Conservation (phyloP, 2,888 invertebrate genomes). For the Dyspetes luteomarginatus region DNA sequence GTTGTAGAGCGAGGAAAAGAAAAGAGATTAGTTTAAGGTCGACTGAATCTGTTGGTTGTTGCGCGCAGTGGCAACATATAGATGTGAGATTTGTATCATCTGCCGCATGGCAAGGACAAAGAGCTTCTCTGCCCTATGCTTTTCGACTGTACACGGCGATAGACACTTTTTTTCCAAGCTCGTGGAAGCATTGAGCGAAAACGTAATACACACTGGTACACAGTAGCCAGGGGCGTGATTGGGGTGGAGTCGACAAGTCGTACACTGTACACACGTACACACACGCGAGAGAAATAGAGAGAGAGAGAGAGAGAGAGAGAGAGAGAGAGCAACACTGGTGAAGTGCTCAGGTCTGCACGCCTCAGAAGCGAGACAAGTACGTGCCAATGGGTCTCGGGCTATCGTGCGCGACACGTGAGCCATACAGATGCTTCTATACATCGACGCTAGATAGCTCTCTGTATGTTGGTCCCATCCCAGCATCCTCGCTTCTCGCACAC, state of each 20-base stretch:
- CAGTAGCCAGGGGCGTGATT: constrained; percentile 34
- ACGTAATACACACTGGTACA: constrained; percentile 17
- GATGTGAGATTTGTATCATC: constrained; percentile 39
- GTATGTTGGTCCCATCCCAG: constrained; percentile 12
- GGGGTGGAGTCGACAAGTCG: constrained; percentile 37
- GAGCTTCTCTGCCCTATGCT: constrained; percentile 17
- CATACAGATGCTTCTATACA: constrained; percentile 32
- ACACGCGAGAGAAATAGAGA: too few species aligned
- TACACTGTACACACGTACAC: constrained; percentile 12
- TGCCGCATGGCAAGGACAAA: constrained; percentile 24
- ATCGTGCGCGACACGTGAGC: constrained; percentile 62
- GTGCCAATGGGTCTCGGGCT: constrained; percentile 72
- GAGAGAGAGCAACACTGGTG: constrained; percentile 53
- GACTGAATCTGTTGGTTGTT: constrained; percentile 1
- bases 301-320: too few species aligned
- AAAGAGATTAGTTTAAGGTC: constrained; percentile 26
- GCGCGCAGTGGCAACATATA: constrained; percentile 3
- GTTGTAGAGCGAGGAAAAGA: neutral
- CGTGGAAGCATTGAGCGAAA: neutral
- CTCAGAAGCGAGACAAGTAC: constrained; percentile 64
- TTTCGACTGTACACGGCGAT: constrained; percentile 11
- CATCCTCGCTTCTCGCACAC: constrained; percentile 10
- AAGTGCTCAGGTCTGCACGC: constrained; percentile 56
- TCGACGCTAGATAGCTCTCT: constrained; percentile 48
- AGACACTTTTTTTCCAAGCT: neutral